Conservation (phyloP, 2,113 vertebrate species). For the Montifringilla adamsi region DNA sequence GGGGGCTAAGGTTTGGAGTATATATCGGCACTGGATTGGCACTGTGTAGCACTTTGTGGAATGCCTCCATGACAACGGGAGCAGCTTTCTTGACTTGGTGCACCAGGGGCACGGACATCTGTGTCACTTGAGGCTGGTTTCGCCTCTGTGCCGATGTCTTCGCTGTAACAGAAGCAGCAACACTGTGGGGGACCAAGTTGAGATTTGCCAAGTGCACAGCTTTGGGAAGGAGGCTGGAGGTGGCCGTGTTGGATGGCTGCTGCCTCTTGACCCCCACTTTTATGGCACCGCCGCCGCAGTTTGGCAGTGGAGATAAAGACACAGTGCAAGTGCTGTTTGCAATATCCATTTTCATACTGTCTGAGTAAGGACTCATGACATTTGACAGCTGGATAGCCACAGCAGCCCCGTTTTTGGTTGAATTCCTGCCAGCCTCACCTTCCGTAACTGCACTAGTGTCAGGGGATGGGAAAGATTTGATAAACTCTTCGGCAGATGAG, state of each 20-base stretch:
- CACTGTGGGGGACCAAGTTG: conserved; percentile 94
- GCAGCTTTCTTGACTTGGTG: conserved; percentile 89
- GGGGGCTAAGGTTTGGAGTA: conserved; percentile 89
- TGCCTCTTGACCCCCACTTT: conserved; percentile 55
- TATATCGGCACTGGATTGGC: conserved; percentile 91
- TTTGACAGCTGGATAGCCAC: conserved; percentile 30
- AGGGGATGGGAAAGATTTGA: conserved; percentile 57
- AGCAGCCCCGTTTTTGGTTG: background rate
- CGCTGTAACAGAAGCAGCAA: conserved; percentile 85
- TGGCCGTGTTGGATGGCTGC: conserved; percentile 26
- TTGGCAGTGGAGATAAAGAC: conserved; percentile 54
- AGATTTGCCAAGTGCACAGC: conserved; percentile 95
- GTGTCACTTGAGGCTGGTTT: conserved; percentile 71
- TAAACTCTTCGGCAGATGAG: conserved; percentile 74
- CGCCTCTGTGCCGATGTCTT: conserved; percentile 77
- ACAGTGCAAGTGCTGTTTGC: background rate
- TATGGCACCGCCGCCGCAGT: conserved; percentile 40
- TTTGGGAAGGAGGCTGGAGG: conserved; percentile 87
- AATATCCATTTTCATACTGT: conserved; percentile 43
- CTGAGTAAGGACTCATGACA: conserved; percentile 46
- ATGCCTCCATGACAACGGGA: conserved; percentile 79
- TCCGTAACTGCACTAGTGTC: conserved; percentile 65
- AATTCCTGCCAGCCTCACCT: conserved; percentile 23
- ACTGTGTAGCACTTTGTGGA: conserved; percentile 86
- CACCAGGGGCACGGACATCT: conserved; percentile 87